Conservation (phyloP, 2,113 vertebrate genomes). For the Gavia stellata region DNA sequence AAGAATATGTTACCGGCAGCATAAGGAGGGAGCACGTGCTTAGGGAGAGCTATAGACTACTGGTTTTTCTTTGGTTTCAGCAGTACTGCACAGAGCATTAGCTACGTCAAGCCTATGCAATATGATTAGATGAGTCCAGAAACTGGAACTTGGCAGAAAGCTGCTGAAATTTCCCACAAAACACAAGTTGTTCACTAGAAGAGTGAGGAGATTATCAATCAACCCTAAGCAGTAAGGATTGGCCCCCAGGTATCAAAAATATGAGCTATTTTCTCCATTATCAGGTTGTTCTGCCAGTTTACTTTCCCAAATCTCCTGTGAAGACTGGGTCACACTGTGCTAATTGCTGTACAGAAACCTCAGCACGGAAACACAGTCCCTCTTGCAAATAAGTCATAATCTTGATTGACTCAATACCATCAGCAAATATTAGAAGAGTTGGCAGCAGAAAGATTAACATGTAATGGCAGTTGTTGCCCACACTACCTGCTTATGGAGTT, state of each 20-base stretch:
- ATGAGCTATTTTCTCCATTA: neutral
- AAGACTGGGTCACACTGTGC: neutral
- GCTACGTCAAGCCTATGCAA: neutral
- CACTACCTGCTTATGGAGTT: accelerated
- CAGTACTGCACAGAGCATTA: neutral
- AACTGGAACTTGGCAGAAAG: neutral
- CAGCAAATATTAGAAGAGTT: neutral
- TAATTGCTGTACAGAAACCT: neutral
- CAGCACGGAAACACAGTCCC: neutral
- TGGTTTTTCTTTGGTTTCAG: neutral
- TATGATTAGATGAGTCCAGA: neutral
- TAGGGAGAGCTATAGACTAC: neutral
- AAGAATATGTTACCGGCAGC: neutral
- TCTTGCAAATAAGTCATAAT: neutral
- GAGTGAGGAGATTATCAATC: neutral
- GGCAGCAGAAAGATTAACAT: neutral
- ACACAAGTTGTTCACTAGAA: neutral
- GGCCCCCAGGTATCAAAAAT: neutral
- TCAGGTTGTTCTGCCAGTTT: neutral
- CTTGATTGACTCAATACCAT: neutral
- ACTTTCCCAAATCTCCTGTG: neutral
- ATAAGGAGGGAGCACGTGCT: neutral
- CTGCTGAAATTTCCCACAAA: neutral
- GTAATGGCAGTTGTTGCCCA: neutral
- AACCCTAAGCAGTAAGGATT: neutral